phyloP scores from a whole-genome alignment of 2,797 vertebrate species.

The Danio choprae region DNA sequence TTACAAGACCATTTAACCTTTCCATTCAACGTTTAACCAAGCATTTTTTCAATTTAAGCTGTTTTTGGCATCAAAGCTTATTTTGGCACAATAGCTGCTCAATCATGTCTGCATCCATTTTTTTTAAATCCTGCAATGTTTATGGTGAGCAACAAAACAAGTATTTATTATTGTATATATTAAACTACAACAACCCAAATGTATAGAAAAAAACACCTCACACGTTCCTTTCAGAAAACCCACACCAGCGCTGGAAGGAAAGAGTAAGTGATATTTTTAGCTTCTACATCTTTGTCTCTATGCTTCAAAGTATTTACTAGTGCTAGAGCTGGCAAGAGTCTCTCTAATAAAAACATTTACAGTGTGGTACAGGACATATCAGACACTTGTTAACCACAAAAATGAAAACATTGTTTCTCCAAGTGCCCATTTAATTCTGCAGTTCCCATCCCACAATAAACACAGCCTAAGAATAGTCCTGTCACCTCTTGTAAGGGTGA shows the following conservation, averaged over 20 bases:
- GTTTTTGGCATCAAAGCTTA: too few relatives aligned
- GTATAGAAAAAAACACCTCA: background rate
- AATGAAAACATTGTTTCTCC: slow-evolving; percentile 11
- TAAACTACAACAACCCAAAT: background rate
- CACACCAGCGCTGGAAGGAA: background rate
- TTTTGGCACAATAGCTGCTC: too few relatives aligned
- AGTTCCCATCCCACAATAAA: slow-evolving; percentile 27
- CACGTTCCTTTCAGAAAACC: background rate
- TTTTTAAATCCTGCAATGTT: background rate
- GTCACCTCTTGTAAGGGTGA: slow-evolving; percentile 41
- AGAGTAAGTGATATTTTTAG: slow-evolving; percentile 3
- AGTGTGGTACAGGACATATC: slow-evolving; percentile 3
- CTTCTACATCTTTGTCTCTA: background rate
- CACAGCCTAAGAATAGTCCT: slow-evolving; percentile 43
- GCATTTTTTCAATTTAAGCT: too few relatives aligned
- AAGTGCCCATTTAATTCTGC: slow-evolving; percentile 15
- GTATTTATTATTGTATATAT: background rate
- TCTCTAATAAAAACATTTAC: slow-evolving; percentile 28
- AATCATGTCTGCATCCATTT: background rate
- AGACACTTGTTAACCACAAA: slow-evolving; percentile 5
- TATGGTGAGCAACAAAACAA: background rate
- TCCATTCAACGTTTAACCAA: too few relatives aligned
- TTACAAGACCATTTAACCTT: too few relatives aligned
- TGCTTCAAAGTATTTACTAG: slow-evolving; percentile 52
- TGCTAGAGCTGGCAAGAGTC: slow-evolving; percentile 28